phyloP scores from a whole-genome alignment of 2,113 vertebrate genomes.

The Callipepla californica region DNA sequence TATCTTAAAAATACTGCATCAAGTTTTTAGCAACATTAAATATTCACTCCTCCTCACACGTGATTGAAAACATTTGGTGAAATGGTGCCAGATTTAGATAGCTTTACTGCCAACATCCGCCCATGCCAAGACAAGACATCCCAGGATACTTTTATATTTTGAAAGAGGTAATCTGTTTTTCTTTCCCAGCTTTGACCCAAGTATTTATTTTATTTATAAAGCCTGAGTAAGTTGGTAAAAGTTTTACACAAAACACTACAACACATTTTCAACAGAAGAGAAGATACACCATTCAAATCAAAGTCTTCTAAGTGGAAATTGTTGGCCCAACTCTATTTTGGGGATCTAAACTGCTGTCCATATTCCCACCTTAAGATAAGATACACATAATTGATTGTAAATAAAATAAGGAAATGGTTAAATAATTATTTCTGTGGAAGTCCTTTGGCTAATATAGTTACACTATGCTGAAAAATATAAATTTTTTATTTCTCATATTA shows the following conservation, averaged over 20 bases:
- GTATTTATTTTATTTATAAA: slow-evolving; percentile 14
- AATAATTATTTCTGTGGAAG: not conserved
- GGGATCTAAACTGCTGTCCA: not conserved
- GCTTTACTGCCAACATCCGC: slow-evolving; percentile 19
- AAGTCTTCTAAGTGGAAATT: not conserved
- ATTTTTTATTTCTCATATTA: not conserved
- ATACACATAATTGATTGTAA: not conserved
- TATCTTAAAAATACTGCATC: not conserved
- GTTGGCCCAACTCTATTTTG: not conserved
- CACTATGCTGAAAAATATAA: not conserved
- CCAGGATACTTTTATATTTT: slow-evolving; percentile 21
- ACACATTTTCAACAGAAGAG: not conserved
- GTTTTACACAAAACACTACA: not conserved
- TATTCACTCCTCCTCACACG: not conserved
- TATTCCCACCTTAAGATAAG: not conserved
- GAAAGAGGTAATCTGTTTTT: slow-evolving; percentile 39
- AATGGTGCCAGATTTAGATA: slow-evolving; percentile 24
- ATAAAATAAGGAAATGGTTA: not conserved
- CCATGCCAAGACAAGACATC: slow-evolving; percentile 58
- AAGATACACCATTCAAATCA: not conserved
- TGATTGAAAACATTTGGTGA: not conserved
- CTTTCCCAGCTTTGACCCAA: slow-evolving; percentile 7
- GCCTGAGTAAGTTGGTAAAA: not conserved
- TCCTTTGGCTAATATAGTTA: not conserved
- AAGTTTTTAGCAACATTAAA: not conserved